Base-by-base conservation (phyloP, 1,140 invertebrate species). In the Cydia strobilella region DNA sequence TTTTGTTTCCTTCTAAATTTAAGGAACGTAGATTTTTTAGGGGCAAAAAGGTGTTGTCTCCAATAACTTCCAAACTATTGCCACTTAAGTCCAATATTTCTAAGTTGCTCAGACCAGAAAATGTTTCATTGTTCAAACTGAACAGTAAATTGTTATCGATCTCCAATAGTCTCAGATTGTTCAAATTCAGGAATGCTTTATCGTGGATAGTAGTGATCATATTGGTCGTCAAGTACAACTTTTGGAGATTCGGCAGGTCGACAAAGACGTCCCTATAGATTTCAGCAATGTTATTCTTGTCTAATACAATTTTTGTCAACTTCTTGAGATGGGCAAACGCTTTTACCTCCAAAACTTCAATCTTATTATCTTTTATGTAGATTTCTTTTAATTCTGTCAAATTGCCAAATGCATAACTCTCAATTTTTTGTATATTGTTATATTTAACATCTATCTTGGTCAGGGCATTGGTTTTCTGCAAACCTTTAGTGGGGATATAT, bases 201-300 rank as follows among this genome's bases (percentile, higher is more conserved):
- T 97, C 96, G 77, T 96, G 96, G 51, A 97, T 87, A 10, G 94
- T 94, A 15, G 94, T 95, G 59, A 97, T 95, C 82, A 96, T 95
- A 85, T 97, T 97, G 6, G 93, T 93, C 65, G 95, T 95, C 51
- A 97, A 87, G 83, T 93, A 95, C 23, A 97, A 89, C 74, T 94
- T 94, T 74, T 94, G 93, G 73, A 97, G 89, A 2, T 91, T 90
- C 0, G 96, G 96, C 23, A 97, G 84, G 83, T 95, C 94, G 0
- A 95, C 90, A 86, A 97, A 97, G 0, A 96, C 95, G 77, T 95
- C 94, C 76, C 96, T 94, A 80, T 96, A 95, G 74, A 97, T 94
- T 86, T 96, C 96, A 0, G 93, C 86, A 39, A 97, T 95, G 20
- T 91, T 90, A 87, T 97, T 97, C 65, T 95, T 94, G 72, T 96